A percentile compares a stretch with the other conserved stretches of the same genome.
phyloP scores from a whole-genome alignment of 2,888 invertebrate genomes.

The Tenthredo mesomela region DNA sequence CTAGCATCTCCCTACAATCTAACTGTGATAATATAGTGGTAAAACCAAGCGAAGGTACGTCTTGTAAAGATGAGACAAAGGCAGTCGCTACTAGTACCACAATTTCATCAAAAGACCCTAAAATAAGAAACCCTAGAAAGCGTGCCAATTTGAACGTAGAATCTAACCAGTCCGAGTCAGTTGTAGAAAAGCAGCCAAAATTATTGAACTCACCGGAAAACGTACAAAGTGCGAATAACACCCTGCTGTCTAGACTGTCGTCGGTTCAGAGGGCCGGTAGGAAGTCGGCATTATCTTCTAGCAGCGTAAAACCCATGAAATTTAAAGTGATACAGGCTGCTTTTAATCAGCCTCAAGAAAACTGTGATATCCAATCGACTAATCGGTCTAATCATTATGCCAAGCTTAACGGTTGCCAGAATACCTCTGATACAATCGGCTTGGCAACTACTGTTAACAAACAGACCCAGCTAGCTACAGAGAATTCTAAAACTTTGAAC shows the following conservation, averaged over 20 bases:
- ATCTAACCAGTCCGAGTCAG: conserved; percentile 67
- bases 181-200: conserved; percentile 74
- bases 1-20: conserved; percentile 70
- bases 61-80: conserved; percentile 65
- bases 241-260: conserved; percentile 61
- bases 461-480: conserved; percentile 62
- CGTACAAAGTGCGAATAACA: conserved; percentile 56
- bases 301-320: conserved; percentile 66
- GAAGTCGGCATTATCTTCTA: conserved; percentile 68
- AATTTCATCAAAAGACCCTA: conserved; percentile 61
- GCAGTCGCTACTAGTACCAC: conserved; percentile 63
- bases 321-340: conserved; percentile 58
- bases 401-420: conserved; percentile 65
- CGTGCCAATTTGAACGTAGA: conserved; percentile 67
- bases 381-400: conserved; percentile 62
- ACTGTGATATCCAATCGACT: conserved; percentile 66
- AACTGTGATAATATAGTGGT: conserved; percentile 76
- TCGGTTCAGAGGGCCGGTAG: conserved; percentile 65
- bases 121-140: conserved; percentile 71
- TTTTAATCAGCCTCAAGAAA: conserved; percentile 58
- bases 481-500: conserved; percentile 61
- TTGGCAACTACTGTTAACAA: conserved; percentile 27
- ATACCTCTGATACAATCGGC: not conserved
- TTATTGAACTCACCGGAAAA: conserved; percentile 58
- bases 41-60: conserved; percentile 67